A percentile compares a stretch with the other conserved stretches of the same genome.
Evolutionary conservation across 2,888 invertebrate genomes (phyloP).

Genomic region (Diaphora mendica): DNA sequence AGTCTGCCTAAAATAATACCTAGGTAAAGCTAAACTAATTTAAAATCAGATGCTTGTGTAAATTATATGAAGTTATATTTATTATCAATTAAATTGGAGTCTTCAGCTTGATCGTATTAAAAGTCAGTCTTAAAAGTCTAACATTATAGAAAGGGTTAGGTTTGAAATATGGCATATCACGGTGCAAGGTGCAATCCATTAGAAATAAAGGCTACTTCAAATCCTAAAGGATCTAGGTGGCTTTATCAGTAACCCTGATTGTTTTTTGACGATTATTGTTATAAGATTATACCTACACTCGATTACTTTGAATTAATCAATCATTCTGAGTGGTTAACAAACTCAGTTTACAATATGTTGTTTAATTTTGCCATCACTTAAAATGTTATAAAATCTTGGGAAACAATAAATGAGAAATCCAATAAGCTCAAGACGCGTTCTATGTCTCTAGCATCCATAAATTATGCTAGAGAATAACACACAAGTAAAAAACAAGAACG

Average conservation of each 20-base stretch:
- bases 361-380: constrained; percentile 29
- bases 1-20: background rate
- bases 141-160: too few relatives aligned
- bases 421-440: constrained; percentile 55
- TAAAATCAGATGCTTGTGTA: too few relatives aligned
- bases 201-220: too few relatives aligned
- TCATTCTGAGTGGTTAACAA: background rate
- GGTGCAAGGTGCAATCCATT: too few relatives aligned
- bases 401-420: constrained; percentile 56
- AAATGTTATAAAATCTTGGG: constrained; percentile 23
- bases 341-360: constrained; percentile 4
- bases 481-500: constrained; percentile 77
- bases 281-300: background rate
- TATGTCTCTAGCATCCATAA: constrained; percentile 72
- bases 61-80: too few relatives aligned
- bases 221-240: too few relatives aligned
- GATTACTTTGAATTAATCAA: background rate
- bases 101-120: too few relatives aligned
- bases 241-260: too few relatives aligned
- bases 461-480: constrained; percentile 80
- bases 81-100: too few relatives aligned
- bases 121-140: too few relatives aligned
- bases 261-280: background rate
- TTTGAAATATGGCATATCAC: too few relatives aligned
- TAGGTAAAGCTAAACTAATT: too few relatives aligned